Percentiles rank a stretch among this genome's conserved stretches.
Conservation (phyloP, 2,797 vertebrate genomes). For the Muscicapa striata region DNA sequence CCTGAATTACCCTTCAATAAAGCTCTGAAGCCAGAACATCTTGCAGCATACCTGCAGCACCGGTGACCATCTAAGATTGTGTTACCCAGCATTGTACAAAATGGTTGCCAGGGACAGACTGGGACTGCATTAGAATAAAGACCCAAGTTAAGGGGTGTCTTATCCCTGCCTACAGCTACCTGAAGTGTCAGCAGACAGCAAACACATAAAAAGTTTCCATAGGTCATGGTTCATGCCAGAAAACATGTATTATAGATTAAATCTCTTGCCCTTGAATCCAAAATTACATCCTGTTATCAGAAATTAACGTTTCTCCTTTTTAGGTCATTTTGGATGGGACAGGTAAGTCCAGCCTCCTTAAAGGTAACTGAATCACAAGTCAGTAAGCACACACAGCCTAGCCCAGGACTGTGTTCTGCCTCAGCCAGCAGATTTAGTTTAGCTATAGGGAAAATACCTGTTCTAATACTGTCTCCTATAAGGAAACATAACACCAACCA, state of each 20-base stretch:
- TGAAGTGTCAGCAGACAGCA: background rate
- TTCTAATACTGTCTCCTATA: background rate
- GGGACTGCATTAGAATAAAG: background rate
- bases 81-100: background rate
- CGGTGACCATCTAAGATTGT: accelerated
- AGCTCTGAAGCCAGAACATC: background rate
- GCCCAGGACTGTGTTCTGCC: too few relatives aligned
- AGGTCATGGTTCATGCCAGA: background rate
- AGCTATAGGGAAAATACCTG: background rate
- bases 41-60: background rate
- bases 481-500: background rate
- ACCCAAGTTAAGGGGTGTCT: accelerated
- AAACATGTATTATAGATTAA: background rate
- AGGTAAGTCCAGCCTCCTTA: background rate
- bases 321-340: background rate
- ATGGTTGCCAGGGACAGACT: background rate
- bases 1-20: background rate
- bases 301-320: background rate
- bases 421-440: background rate
- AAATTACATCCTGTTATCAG: background rate
- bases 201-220: background rate
- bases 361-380: background rate
- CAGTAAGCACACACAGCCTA: accelerated
- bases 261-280: background rate
- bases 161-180: background rate